These are phyloP conservation scores for Laothoe populi DNA, from an alignment of 2,888 invertebrate genomes.

Conservation along the genomic window DNA sequence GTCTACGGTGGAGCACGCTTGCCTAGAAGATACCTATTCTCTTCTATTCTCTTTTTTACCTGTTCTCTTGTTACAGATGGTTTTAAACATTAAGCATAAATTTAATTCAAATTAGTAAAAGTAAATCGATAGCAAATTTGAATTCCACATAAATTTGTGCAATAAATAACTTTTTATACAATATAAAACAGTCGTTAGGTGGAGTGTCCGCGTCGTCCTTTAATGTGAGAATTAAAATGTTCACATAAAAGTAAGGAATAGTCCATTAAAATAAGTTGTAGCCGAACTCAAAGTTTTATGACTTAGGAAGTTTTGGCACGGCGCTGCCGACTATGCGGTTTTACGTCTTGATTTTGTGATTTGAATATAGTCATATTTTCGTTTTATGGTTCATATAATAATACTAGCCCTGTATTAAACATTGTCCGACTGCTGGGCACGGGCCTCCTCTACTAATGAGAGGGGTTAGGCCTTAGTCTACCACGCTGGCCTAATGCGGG, in stretches of 20 bases:
- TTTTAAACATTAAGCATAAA: too few species aligned
- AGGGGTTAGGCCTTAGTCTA: too few species aligned
- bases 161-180: slow-evolving; percentile 20
- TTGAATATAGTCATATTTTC: slow-evolving; percentile 7
- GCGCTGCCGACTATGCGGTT: neutral
- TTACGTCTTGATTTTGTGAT: slow-evolving; percentile 8
- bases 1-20: too few species aligned
- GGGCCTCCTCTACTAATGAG: too few species aligned
- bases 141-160: neutral
- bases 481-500: too few species aligned
- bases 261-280: slow-evolving; percentile 42
- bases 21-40: too few species aligned
- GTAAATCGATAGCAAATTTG: neutral
- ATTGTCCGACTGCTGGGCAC: too few species aligned
- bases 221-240: slow-evolving; percentile 37
- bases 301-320: slow-evolving; percentile 31
- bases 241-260: slow-evolving; percentile 41
- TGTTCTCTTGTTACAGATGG: too few species aligned
- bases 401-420: too few species aligned
- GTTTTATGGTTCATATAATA: neutral
- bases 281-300: slow-evolving; percentile 34
- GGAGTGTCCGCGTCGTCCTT: slow-evolving; percentile 9
- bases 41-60: too few species aligned
- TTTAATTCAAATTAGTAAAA: too few species aligned
- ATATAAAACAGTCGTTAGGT: slow-evolving; percentile 16